Conservation (phyloP, 2,797 vertebrate genomes). For the Psittacula derbiana region DNA sequence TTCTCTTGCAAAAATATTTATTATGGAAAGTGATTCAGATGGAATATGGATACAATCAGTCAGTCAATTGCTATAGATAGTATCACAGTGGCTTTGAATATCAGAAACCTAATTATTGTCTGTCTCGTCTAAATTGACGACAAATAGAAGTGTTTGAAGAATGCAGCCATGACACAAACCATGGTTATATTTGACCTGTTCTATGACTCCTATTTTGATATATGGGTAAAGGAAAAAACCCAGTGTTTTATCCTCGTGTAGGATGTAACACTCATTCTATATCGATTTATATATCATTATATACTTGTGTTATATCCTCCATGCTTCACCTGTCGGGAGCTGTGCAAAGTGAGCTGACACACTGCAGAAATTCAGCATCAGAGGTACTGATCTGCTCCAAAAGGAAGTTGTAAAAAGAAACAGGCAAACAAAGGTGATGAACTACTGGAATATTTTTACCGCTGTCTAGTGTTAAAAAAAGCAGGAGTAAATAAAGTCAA, state of each 20-base stretch:
- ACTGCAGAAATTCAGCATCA: not conserved
- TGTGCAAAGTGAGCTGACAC: not conserved
- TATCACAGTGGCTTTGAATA: not conserved
- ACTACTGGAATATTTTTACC: not conserved
- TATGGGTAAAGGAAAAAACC: not conserved
- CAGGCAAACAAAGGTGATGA: not conserved
- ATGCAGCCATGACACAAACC: not conserved
- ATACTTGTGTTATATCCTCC: not conserved
- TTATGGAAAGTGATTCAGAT: not conserved
- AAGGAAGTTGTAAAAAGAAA: not conserved
- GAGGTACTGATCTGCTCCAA: not conserved
- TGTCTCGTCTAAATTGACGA: not conserved
- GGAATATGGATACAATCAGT: not conserved
- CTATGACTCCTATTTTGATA: not conserved
- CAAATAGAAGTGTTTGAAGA: not conserved
- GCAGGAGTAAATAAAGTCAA: fast-evolving
- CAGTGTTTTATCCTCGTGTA: not conserved
- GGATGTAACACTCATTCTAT: not conserved
- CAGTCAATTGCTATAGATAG: not conserved
- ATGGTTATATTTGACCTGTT: not conserved
- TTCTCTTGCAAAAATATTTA: not conserved
- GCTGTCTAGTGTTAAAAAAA: not conserved
- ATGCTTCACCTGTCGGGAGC: not conserved
- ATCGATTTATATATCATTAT: not conserved
- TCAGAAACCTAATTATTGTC: not conserved